Evolutionary conservation across 2,113 vertebrate genomes (phyloP).

Genomic region (Oceanites oceanicus): DNA sequence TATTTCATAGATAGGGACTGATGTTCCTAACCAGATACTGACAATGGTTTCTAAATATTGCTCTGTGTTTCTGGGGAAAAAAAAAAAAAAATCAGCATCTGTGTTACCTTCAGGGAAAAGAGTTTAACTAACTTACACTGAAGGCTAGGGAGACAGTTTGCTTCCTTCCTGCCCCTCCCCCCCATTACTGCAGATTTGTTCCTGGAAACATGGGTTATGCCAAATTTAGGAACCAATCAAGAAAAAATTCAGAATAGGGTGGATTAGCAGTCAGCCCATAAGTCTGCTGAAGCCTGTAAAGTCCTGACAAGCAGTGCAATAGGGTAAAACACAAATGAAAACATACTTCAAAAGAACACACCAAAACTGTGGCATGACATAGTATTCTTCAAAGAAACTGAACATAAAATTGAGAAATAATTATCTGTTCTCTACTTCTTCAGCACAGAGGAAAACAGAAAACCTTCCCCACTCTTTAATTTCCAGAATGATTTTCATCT

Average conservation of each 20-base stretch:
- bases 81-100: background rate
- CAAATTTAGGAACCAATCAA: constrained; percentile 24
- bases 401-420: background rate
- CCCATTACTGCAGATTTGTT: background rate
- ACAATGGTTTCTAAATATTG: background rate
- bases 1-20: background rate
- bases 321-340: constrained; percentile 32
- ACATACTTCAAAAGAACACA: background rate
- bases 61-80: background rate
- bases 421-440: background rate
- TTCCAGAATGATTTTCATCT: background rate
- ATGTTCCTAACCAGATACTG: background rate
- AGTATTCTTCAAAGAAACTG: background rate
- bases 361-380: background rate
- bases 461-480: background rate
- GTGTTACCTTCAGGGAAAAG: background rate
- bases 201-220: background rate
- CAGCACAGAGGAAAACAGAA: background rate
- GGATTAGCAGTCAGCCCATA: background rate
- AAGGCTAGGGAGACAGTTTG: background rate
- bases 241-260: background rate
- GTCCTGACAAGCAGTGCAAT: background rate
- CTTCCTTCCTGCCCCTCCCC: background rate
- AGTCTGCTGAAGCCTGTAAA: constrained; percentile 2
- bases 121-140: background rate